Evolutionary conservation across 2,888 invertebrate species (phyloP).

Genomic region (Caenorhabditis parvicauda): DNA sequence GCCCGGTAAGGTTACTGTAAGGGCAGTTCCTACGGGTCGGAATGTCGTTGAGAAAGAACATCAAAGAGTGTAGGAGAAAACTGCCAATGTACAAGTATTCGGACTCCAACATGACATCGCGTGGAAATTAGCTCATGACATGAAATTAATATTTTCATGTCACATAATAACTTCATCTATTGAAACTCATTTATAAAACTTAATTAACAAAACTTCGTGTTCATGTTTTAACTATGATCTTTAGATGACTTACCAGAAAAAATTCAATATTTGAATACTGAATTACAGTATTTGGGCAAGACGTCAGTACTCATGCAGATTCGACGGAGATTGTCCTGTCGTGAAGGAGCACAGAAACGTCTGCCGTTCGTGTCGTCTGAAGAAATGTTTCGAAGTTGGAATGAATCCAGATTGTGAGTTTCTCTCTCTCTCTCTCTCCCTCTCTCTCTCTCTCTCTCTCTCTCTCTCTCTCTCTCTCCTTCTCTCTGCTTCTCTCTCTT

Average conservation of each 20-base stretch:
- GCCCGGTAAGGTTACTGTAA: no score
- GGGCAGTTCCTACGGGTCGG: no score
- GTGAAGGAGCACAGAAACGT: conserved; percentile 55
- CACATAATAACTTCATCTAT: no score
- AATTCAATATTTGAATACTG: neutral
- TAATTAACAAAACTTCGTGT: no score
- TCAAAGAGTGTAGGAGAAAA: no score
- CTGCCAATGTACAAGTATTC: no score
- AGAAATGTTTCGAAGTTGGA: conserved; percentile 54
- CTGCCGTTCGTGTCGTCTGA: conserved; percentile 52
- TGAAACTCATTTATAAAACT: no score
- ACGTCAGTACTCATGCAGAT: conserved; percentile 51
- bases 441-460: conserved; percentile 2
- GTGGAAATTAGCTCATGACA: neutral
- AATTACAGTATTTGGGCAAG: conserved; percentile 47
- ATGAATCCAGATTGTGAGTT: conserved; percentile 55
- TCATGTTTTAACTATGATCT: no score
- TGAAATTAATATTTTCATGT: no score
- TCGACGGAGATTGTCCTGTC: conserved; percentile 54
- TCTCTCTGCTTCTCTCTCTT: no score
- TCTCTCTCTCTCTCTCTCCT: neutral
- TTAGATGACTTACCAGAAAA: neutral
- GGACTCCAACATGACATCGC: no score
- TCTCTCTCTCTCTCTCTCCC: neutral
- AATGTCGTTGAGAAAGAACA: no score